Conservation (phyloP, 2,888 invertebrate species). For the Frankliniella fusca region DNA sequence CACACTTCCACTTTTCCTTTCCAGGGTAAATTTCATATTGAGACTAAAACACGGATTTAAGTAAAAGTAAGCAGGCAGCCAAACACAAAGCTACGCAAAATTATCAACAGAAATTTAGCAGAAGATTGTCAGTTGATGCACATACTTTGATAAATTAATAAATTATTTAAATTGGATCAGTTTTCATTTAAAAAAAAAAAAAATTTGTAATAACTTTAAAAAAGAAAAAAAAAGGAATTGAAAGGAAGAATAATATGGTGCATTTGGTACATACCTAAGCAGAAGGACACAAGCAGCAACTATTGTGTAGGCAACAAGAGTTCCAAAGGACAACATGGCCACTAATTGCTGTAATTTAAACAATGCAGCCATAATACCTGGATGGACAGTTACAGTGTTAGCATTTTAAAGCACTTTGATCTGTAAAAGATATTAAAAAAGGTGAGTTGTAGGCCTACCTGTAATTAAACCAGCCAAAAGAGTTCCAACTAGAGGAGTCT, state of each 20-base stretch:
- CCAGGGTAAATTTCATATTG: too few species aligned
- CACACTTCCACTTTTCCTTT: too few species aligned
- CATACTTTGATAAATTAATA: too few species aligned
- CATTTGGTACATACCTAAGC: constrained; percentile 57
- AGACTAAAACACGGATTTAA: too few species aligned
- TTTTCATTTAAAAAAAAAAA: background rate
- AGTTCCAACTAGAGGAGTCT: constrained; percentile 72
- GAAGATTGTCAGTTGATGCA: too few species aligned
- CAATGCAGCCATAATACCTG: constrained; percentile 73
- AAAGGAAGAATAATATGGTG: background rate
- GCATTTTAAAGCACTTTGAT: constrained; percentile 2
- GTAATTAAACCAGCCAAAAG: constrained; percentile 66
- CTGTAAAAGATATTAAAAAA: constrained; percentile 27
- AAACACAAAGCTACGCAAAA: too few species aligned
- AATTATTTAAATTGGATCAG: too few species aligned
- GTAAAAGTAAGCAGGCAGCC: too few species aligned
- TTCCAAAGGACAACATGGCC: constrained; percentile 88
- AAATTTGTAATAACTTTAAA: background rate
- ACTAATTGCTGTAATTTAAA: constrained; percentile 79
- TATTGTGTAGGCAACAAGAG: constrained; percentile 80
- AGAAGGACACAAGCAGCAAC: constrained; percentile 83
- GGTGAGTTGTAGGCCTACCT: constrained; percentile 47
- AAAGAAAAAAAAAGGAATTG: background rate
- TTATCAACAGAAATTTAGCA: too few species aligned
- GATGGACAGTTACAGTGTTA: constrained; percentile 40